Base-by-base conservation (phyloP, 1,140 invertebrate species). In the Bombus waltoni region DNA sequence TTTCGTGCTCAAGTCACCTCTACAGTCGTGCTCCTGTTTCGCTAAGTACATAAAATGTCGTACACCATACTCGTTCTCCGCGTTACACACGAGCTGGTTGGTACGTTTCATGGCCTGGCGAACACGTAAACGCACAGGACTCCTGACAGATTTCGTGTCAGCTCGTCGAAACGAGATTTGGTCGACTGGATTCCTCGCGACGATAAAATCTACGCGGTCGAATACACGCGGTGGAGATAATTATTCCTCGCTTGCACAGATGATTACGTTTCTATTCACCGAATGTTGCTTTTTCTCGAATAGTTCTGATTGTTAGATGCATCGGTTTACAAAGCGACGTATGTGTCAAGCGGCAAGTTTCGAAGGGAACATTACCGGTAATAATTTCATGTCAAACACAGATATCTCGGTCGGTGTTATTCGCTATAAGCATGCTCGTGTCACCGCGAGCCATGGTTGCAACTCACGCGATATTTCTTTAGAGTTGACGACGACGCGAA, bases 331-430 rank as follows among this genome's bases (percentile, higher is more conserved):
- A 44, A 62, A 42, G n/a, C 38, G 80, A 81, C 38, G 73, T 62
- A 72, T 59, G 38, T 53, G 42, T 35, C 42, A 8, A 59, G 40
- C 22, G 25, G 32, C 22, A 18, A 72, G 53, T 32, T 32, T 62
- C 53, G 18, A 70, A 44, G 22, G 22, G 28, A 62, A 59, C 10
- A 32, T 32, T 42, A 18, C n/a, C 6, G 44, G 22, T 44, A 81
- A 81, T 73, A 81, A 81, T 73, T 81, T 62, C 53, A 44, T 71
- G 80, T 81, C 80, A 73, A 73, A 59, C n/a, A 32, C 80, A 81
- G 40, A 73, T n/a, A 42, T 68, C 42, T 53, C 10, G n/a, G 28
- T 22, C 18, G 35, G 13, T 44, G 38, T 38, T 80, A 38, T 28
- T 44, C 18, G 40, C n/a, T 32, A 59, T 18, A 40, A 38, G 38